Conservation (phyloP, 2,113 vertebrate species). For the Zosterops pallidus region DNA sequence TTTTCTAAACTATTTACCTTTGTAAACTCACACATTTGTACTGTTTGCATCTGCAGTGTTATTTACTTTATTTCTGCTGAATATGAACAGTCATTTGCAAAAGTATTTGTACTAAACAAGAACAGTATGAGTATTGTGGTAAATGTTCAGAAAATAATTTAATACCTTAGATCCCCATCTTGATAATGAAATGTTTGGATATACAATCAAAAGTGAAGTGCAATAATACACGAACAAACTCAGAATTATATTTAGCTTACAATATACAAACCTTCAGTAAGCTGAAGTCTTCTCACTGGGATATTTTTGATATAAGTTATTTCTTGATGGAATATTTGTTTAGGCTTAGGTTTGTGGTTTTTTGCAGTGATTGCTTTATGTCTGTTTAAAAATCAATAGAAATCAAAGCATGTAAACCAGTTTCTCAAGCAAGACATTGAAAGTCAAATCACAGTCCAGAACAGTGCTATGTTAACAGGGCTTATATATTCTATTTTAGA, state of each 20-base stretch:
- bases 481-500: neutral
- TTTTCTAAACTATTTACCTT: neutral
- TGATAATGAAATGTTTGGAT: neutral
- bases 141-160: neutral
- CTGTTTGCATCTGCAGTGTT: neutral
- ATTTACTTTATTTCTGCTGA: neutral
- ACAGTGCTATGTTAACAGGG: neutral
- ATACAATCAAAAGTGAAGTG: neutral
- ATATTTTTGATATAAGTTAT: neutral
- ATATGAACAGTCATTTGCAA: neutral
- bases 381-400: neutral
- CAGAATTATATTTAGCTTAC: neutral
- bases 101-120: neutral
- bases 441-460: neutral
- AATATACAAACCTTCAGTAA: neutral
- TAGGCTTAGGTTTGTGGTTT: neutral
- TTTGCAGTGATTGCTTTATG: neutral
- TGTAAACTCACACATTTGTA: neutral
- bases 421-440: neutral
- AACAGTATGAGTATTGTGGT: neutral
- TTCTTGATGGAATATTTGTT: neutral
- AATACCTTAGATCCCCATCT: neutral
- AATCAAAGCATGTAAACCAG: neutral
- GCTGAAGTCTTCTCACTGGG: neutral
- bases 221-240: neutral